Conservation (phyloP, 2,888 invertebrate genomes). For the Meteorus cinctellus region DNA sequence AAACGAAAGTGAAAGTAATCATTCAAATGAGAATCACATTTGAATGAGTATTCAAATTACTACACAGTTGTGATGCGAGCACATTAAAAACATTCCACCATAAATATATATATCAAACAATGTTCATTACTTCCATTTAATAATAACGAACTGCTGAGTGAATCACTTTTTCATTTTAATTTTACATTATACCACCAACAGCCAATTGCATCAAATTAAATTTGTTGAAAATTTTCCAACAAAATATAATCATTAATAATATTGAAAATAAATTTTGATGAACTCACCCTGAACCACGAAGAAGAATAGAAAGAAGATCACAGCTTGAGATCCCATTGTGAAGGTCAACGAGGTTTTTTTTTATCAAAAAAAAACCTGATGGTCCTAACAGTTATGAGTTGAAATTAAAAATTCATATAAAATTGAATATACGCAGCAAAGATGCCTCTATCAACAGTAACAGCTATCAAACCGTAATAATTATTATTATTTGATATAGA, state of each 20-base stretch:
- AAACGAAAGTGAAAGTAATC: conserved; percentile 17
- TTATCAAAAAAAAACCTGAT: background rate
- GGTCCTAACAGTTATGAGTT: conserved; percentile 27
- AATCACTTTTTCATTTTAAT: background rate
- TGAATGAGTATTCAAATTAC: background rate
- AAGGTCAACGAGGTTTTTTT: conserved; percentile 53
- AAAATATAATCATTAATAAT: background rate
- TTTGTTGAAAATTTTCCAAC: background rate
- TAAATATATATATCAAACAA: background rate
- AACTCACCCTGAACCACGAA: conserved; percentile 67
- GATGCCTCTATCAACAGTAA: background rate
- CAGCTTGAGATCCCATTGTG: conserved; percentile 64
- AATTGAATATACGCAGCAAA: conserved; percentile 37
- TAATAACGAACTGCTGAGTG: background rate
- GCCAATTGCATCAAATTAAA: background rate
- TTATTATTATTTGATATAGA: conserved; percentile 39
- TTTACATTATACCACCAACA: background rate
- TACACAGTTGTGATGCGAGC: background rate
- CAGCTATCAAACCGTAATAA: conserved; percentile 10
- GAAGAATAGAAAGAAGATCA: conserved; percentile 64
- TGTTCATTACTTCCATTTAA: conserved; percentile 14
- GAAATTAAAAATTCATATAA: conserved; percentile 51
- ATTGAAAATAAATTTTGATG: conserved; percentile 27
- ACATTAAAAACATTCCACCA: no score
- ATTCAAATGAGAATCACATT: conserved; percentile 17